A percentile compares a stretch with the other conserved stretches of the same genome.
Conservation (phyloP, 2,113 vertebrate species). For the Apaloderma vittatum region DNA sequence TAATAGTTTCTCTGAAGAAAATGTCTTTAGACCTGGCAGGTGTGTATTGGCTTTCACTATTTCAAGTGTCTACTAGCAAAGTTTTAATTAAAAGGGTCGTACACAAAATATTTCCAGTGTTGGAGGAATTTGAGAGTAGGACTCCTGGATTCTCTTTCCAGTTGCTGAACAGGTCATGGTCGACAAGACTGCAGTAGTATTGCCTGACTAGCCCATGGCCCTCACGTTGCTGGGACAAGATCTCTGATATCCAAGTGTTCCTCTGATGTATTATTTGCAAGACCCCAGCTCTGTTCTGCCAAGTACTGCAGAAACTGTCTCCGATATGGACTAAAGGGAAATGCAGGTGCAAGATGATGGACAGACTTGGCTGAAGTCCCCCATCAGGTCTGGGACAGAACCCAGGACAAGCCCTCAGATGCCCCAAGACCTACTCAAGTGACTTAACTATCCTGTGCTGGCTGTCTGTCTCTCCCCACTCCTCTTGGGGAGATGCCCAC, state of each 20-base stretch:
- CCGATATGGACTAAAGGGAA: not conserved
- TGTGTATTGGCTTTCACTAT: conserved; percentile 61
- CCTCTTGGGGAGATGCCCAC: not conserved
- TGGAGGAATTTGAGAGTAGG: not conserved
- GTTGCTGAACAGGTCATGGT: not conserved
- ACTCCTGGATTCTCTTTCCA: not conserved
- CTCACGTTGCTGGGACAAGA: not conserved
- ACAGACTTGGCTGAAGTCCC: not conserved
- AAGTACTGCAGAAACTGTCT: not conserved
- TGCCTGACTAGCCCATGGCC: not conserved
- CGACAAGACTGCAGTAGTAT: not conserved
- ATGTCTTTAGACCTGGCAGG: conserved; percentile 62
- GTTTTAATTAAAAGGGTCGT: conserved; percentile 42
- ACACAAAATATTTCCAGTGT: conserved; percentile 28
- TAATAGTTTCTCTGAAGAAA: conserved; percentile 58
- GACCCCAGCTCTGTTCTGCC: not conserved
- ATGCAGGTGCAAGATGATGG: not conserved
- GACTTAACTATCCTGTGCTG: not conserved
- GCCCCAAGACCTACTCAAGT: fast-evolving
- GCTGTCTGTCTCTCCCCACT: not conserved
- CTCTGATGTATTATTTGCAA: not conserved
- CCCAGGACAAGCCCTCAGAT: not conserved
- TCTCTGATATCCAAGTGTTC: not conserved
- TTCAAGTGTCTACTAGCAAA: conserved; percentile 61
- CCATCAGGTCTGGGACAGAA: not conserved